Base-by-base conservation (phyloP, 2,113 vertebrate species). In the Fregetta grallaria region DNA sequence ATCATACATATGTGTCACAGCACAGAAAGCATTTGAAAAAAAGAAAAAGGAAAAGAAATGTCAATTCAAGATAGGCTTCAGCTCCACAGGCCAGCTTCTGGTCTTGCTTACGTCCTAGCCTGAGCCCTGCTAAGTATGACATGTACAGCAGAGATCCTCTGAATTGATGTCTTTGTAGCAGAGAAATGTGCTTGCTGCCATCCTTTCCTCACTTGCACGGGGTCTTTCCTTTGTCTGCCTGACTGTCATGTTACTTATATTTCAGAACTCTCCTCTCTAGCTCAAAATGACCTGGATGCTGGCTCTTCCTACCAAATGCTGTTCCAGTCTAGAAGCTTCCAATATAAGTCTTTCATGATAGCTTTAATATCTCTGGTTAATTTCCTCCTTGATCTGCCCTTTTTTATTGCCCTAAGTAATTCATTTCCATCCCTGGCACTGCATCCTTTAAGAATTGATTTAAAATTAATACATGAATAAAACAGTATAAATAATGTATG, bases 401-500 rank as follows among this genome's bases (percentile, higher is more conserved):
- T 88, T 74, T 81, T 84, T 94, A 88, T 93, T 80, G 90, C 90
- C 92, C 16, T 94, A 55, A 96, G 95, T 94, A 92, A 94, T 95
- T 88, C 32, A 93, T 96, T 95, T 96, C 72, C 67, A 74, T 90
- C 44, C 30, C 38, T 71, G 63, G 67, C 82, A 70, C 74, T 92
- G 78, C 63, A 94, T 44, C 12, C 77, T 95, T 94, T 88, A 96
- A 90, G 82, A 92, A 96, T 77, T 94, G 82, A 96, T 96, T 95
- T 96, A 59, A 96, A 96, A 96, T 96, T 95, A 93, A 96, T 96
- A 95, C 59, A 92, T 80, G 42, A 93, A 96, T 97, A 92, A 96
- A 96, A 97, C 95, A 96, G 47, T 92, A 97, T 97, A 96, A 97
- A 97, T 97, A 96, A 97, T 96, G 82, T 93, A 97, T 96, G 76